Conservation (phyloP, 2,888 invertebrate species). For the Tineola bisselliella region DNA sequence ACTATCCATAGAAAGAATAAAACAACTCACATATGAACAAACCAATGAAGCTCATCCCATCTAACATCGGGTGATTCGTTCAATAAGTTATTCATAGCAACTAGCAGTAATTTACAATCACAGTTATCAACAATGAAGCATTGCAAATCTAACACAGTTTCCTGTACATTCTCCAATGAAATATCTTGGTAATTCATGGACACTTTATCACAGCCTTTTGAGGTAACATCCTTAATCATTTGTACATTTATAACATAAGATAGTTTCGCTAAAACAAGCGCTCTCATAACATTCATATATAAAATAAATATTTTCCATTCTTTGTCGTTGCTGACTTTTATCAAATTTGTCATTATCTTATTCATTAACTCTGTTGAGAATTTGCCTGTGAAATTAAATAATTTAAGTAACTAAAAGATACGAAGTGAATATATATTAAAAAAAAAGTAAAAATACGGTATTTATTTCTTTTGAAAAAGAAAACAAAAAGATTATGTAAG, state of each 20-base stretch:
- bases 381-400: constrained; percentile 41
- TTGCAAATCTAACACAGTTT: constrained; percentile 61
- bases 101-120: constrained; percentile 43
- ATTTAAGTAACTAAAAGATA: neutral
- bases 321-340: constrained; percentile 39
- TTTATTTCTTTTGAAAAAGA: no score
- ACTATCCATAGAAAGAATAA: no score
- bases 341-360: constrained; percentile 41
- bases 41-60: constrained; percentile 79
- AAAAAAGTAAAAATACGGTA: no score
- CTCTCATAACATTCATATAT: constrained; percentile 47
- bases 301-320: constrained; percentile 47
- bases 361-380: constrained; percentile 45
- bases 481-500: no score
- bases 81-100: constrained; percentile 70
- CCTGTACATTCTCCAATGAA: constrained; percentile 35
- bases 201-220: constrained; percentile 50
- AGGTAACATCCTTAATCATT: constrained; percentile 46
- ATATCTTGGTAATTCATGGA: constrained; percentile 45
- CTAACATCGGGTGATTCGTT: constrained; percentile 69
- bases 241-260: constrained; percentile 58
- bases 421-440: no score
- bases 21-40: constrained; percentile 69
- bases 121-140: constrained; percentile 68
- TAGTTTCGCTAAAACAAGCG: constrained; percentile 45